Conservation (phyloP, 2,113 vertebrate genomes). For the Himantopus leucocephalus region DNA sequence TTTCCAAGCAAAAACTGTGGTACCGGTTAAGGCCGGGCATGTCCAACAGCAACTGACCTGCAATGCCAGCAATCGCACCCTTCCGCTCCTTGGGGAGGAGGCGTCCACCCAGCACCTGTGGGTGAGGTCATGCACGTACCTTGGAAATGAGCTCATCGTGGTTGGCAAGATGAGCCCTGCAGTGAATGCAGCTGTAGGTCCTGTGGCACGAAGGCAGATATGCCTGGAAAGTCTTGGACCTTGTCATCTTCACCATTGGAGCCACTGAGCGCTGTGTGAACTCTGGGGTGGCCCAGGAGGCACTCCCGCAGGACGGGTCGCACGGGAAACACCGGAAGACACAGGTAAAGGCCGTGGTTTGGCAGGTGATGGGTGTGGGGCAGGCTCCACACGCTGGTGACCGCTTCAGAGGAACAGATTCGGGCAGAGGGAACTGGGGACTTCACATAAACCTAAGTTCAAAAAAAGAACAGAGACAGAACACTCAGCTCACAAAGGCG, state of each 20-base stretch:
- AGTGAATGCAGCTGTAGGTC: slow-evolving; percentile 99
- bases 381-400: slow-evolving; percentile 87
- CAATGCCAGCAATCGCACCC: accelerated
- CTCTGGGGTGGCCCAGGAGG: slow-evolving; percentile 94
- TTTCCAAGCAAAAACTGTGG: not conserved
- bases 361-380: slow-evolving; percentile 82
- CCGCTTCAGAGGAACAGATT: slow-evolving; percentile 58
- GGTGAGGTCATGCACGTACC: slow-evolving; percentile 72
- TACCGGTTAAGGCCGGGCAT: not conserved
- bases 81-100: not conserved
- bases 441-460: slow-evolving; percentile 28
- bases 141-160: slow-evolving; percentile 99
- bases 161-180: slow-evolving; percentile 96
- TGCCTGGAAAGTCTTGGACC: slow-evolving; percentile 99
- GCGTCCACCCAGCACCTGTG: not conserved
- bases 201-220: slow-evolving; percentile 97
- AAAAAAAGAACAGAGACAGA: not conserved
- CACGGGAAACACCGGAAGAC: slow-evolving; percentile 99
- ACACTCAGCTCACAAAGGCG: accelerated
- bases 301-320: slow-evolving; percentile 96
- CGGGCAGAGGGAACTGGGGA: not conserved
- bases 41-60: not conserved
- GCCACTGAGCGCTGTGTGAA: slow-evolving; percentile 77
- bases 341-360: slow-evolving; percentile 99
- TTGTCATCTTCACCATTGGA: slow-evolving; percentile 99